A percentile compares a stretch with the other conserved stretches of the same genome.
Evolutionary conservation across 1,140 invertebrate species (phyloP).

Genomic region (Drosophila teissieri): DNA sequence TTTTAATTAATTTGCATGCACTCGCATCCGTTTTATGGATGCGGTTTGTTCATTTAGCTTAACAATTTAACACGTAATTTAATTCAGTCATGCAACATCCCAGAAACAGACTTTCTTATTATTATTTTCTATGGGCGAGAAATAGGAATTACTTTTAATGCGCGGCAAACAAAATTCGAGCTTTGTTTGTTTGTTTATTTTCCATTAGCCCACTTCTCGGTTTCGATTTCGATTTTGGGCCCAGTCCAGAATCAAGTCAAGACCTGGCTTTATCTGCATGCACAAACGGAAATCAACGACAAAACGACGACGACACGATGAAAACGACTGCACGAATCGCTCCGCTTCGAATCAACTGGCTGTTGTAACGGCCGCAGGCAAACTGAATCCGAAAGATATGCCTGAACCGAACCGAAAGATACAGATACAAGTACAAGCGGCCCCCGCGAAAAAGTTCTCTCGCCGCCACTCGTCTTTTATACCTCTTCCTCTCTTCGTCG

Average conservation of each 20-base stretch:
- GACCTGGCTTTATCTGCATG: constrained; percentile 33
- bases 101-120: constrained; percentile 45
- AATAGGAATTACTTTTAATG: constrained; percentile 32
- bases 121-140: constrained; percentile 10
- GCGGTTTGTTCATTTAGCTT: constrained; percentile 56
- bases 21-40: constrained; percentile 34
- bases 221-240: constrained; percentile 25
- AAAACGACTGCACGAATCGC: constrained; percentile 57
- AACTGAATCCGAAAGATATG: constrained; percentile 51
- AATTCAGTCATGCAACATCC: constrained; percentile 44
- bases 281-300: constrained; percentile 64
- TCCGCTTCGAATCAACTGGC: constrained; percentile 62
- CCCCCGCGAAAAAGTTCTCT: constrained; percentile 27
- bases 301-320: constrained; percentile 46
- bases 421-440: constrained; percentile 30
- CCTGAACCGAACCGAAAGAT: constrained; percentile 24
- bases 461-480: background rate
- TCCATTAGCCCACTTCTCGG: constrained; percentile 50
- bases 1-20: constrained; percentile 68
- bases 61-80: constrained; percentile 73
- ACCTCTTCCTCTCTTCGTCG: background rate
- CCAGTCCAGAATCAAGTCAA: constrained; percentile 30
- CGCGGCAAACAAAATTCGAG: constrained; percentile 59
- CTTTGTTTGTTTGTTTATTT: constrained; percentile 51
- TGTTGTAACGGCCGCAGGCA: constrained; percentile 72